Conservation (phyloP, 1,140 invertebrate genomes). For the Drosophila orena region DNA sequence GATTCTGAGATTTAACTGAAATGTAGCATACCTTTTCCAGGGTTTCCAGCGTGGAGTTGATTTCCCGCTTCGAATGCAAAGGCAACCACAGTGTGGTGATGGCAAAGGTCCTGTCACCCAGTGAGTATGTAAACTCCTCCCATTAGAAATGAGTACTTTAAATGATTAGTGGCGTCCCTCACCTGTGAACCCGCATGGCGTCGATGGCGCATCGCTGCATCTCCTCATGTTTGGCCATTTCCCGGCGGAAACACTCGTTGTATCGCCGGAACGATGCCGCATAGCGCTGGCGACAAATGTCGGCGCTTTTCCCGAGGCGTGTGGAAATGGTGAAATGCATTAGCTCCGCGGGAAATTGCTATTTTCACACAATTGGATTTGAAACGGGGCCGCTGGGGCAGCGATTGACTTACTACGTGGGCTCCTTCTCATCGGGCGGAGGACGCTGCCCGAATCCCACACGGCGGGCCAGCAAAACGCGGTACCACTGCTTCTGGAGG, state of each 20-base stretch:
- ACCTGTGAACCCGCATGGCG: slow-evolving; percentile 83
- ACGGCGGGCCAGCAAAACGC: slow-evolving; percentile 70
- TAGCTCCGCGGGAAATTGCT: slow-evolving; percentile 81
- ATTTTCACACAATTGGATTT: slow-evolving; percentile 82
- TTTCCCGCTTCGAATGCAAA: slow-evolving; percentile 79
- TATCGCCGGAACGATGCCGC: slow-evolving; percentile 74
- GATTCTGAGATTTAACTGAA: slow-evolving; percentile 3
- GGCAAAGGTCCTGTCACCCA: slow-evolving; percentile 65
- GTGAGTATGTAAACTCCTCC: too few relatives aligned
- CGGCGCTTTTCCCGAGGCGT: slow-evolving; percentile 44
- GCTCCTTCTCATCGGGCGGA: slow-evolving; percentile 59
- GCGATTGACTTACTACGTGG: slow-evolving; percentile 66
- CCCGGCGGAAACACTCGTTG: slow-evolving; percentile 78
- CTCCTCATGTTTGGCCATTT: slow-evolving; percentile 79
- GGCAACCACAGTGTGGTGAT: slow-evolving; percentile 81
- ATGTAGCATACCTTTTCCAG: slow-evolving; percentile 64
- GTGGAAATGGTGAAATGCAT: slow-evolving; percentile 67
- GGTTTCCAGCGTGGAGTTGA: slow-evolving; percentile 79
- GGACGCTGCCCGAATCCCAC: slow-evolving; percentile 71
- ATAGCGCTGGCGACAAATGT: slow-evolving; percentile 77
- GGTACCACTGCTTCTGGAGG: slow-evolving; percentile 83
- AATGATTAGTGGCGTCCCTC: not conserved
- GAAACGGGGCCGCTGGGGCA: slow-evolving; percentile 22
- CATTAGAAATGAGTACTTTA: too few relatives aligned
- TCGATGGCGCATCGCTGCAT: slow-evolving; percentile 83